A percentile compares a stretch with the other conserved stretches of the same genome.
phyloP scores from a whole-genome alignment of 2,113 vertebrate species.

The Aix galericulata region DNA sequence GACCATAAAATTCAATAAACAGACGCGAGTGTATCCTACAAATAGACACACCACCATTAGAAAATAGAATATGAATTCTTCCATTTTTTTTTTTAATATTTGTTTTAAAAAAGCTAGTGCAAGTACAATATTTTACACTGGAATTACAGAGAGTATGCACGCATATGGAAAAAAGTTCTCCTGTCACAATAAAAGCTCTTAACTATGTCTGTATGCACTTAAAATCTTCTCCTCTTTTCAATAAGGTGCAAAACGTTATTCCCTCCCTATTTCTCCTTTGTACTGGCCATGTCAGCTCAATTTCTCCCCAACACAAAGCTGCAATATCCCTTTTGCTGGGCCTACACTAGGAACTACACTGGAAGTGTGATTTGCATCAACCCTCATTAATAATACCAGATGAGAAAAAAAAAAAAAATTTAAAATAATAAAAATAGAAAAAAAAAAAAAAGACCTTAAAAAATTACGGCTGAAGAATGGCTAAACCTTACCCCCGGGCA shows the following conservation, averaged over 20 bases:
- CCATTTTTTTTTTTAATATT: slow-evolving; percentile 89
- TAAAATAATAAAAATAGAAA: too few relatives aligned
- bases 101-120: slow-evolving; percentile 96
- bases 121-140: slow-evolving; percentile 97
- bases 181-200: slow-evolving; percentile 90
- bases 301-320: slow-evolving; percentile 75
- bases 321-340: slow-evolving; percentile 75
- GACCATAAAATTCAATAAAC: slow-evolving; percentile 97
- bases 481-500: not conserved
- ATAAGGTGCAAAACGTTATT: slow-evolving; percentile 91
- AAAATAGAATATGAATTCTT: slow-evolving; percentile 96
- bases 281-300: slow-evolving; percentile 81
- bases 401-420: not conserved
- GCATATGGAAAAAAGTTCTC: slow-evolving; percentile 90
- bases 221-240: slow-evolving; percentile 84
- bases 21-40: slow-evolving; percentile 94
- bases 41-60: slow-evolving; percentile 95
- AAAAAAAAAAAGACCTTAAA: not conserved
- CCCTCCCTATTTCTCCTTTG: slow-evolving; percentile 83
- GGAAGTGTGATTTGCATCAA: slow-evolving; percentile 68
- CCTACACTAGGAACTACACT: slow-evolving; percentile 62
- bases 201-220: slow-evolving; percentile 88
- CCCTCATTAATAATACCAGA: slow-evolving; percentile 5
- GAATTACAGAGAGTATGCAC: slow-evolving; percentile 96
- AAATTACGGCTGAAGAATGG: slow-evolving; percentile 27